phyloP scores from a whole-genome alignment of 2,888 invertebrate genomes.

The Kryphioiulus occultus region DNA sequence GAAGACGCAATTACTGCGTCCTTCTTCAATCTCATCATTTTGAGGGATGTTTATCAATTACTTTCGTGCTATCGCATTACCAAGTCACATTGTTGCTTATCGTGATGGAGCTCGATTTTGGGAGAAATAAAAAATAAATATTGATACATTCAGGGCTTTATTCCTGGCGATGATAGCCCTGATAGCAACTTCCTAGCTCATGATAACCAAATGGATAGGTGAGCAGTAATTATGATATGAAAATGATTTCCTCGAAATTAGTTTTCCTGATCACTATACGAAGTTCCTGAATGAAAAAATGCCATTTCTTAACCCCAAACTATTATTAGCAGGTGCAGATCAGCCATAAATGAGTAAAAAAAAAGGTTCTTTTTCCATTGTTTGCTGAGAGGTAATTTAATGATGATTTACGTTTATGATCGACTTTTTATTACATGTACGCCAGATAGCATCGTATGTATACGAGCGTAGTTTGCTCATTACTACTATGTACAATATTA shows the following conservation, averaged over 20 bases:
- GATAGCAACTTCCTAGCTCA: no score
- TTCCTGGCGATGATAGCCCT: not conserved
- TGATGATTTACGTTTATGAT: conserved; percentile 16
- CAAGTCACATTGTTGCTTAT: not conserved
- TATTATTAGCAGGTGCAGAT: not conserved
- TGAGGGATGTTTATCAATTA: not conserved
- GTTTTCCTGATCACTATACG: not conserved
- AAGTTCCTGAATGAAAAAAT: not conserved
- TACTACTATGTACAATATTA: not conserved
- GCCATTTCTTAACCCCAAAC: not conserved
- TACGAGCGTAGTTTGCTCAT: not conserved
- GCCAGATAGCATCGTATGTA: not conserved
- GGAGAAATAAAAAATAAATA: no score
- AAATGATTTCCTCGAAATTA: not conserved
- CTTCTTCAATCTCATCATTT: not conserved
- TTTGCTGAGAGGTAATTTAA: not conserved
- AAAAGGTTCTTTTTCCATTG: not conserved
- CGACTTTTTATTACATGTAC: not conserved
- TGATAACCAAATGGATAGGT: not conserved
- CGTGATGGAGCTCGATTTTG: not conserved
- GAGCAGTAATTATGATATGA: not conserved
- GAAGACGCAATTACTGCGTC: conserved; percentile 15
- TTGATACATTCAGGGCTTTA: not conserved
- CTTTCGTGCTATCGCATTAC: no score
- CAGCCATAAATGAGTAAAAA: not conserved